phyloP scores from a whole-genome alignment of 1,140 invertebrate species.

The Phthorimaea operculella region DNA sequence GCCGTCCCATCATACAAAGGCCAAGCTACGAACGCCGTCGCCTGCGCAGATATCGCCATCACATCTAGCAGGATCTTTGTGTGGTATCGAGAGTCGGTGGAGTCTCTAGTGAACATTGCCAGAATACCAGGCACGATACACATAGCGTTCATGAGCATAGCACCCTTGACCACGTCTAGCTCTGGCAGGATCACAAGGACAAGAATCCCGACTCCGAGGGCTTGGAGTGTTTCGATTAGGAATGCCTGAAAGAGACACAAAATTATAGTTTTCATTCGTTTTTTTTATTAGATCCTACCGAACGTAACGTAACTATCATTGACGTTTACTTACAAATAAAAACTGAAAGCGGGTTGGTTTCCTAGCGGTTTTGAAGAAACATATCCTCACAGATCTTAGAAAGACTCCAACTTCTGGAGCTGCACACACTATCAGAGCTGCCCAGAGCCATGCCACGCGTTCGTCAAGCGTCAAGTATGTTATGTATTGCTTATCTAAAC shows the following conservation, averaged over 20 bases:
- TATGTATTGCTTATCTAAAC: slow-evolving; percentile 82
- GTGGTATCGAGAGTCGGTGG: slow-evolving; percentile 77
- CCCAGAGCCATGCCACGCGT: slow-evolving; percentile 92
- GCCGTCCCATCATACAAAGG: slow-evolving; percentile 77
- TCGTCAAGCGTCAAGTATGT: slow-evolving; percentile 80
- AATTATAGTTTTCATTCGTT: background rate
- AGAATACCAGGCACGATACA: slow-evolving; percentile 81
- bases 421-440: slow-evolving; percentile 82
- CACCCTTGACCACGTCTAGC: slow-evolving; percentile 89
- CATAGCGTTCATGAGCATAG: slow-evolving; percentile 93
- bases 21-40: slow-evolving; percentile 90
- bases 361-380: slow-evolving; percentile 87
- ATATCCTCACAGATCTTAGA: slow-evolving; percentile 85
- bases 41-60: slow-evolving; percentile 82
- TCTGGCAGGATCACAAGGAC: slow-evolving; percentile 89
- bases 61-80: slow-evolving; percentile 83
- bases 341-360: slow-evolving; percentile 72
- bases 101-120: slow-evolving; percentile 80
- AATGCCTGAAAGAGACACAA: slow-evolving; percentile 70
- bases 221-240: slow-evolving; percentile 87
- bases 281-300: background rate
- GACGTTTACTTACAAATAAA: slow-evolving; percentile 51
- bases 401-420: slow-evolving; percentile 87
- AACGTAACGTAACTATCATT: background rate
- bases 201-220: slow-evolving; percentile 83